A percentile compares a stretch with the other conserved stretches of the same genome.
Conservation (phyloP, 2,113 vertebrate species). For the Sakesphorus luctuosus region DNA sequence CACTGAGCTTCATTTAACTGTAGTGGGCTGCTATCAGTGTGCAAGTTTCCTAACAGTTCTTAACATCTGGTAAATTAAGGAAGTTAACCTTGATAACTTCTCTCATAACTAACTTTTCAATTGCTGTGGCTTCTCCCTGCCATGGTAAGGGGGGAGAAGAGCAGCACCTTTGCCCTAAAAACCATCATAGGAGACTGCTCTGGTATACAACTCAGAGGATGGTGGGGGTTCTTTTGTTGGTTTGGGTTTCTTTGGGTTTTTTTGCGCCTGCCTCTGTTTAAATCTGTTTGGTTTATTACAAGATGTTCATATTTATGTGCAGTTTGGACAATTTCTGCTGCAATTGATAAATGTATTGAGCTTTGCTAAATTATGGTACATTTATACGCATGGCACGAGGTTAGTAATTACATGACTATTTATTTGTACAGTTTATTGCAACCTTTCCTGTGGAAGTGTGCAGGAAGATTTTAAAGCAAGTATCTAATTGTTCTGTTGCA, state of each 20-base stretch:
- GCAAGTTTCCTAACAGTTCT: background rate
- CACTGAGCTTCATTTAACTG: constrained; percentile 59
- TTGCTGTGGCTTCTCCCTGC: background rate
- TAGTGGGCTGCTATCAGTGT: background rate
- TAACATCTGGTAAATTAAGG: background rate
- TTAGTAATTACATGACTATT: background rate
- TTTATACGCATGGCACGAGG: rapidly evolving
- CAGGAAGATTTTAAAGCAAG: background rate
- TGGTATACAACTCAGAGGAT: background rate
- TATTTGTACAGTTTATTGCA: background rate
- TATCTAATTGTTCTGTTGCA: background rate
- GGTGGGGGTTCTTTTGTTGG: background rate
- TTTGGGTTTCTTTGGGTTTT: background rate
- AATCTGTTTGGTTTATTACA: background rate
- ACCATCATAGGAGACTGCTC: background rate
- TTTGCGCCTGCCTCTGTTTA: background rate
- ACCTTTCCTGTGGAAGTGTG: background rate
- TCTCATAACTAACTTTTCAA: background rate
- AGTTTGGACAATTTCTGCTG: background rate
- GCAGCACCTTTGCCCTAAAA: background rate
- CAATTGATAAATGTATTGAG: background rate
- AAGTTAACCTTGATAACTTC: background rate
- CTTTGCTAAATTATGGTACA: background rate
- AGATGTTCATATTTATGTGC: background rate
- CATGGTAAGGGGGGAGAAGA: background rate